Conservation (phyloP, 2,113 vertebrate species). For the Nothocercus julius region DNA sequence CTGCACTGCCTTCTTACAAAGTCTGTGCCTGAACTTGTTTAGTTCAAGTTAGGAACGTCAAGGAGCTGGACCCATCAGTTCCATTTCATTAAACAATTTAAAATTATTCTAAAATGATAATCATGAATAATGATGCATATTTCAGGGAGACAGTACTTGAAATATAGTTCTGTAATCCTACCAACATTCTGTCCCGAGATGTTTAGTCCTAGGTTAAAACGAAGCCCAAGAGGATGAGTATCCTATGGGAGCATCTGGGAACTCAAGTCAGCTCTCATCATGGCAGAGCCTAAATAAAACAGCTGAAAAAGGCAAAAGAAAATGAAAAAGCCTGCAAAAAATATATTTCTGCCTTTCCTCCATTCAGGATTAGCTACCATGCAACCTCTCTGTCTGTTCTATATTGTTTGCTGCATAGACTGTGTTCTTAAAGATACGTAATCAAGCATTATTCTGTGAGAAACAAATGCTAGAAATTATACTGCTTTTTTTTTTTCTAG, state of each 20-base stretch:
- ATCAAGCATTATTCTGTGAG: constrained; percentile 18
- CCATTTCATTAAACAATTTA: neutral
- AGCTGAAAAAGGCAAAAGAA: neutral
- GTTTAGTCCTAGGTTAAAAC: neutral
- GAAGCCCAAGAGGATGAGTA: neutral
- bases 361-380: neutral
- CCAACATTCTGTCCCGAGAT: neutral
- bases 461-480: neutral
- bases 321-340: neutral
- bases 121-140: neutral
- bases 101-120: neutral
- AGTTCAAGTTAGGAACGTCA: neutral
- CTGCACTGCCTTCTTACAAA: neutral
- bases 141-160: neutral
- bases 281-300: neutral
- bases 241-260: neutral
- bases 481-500: neutral
- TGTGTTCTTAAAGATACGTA: constrained; percentile 10
- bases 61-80: neutral
- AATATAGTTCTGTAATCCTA: neutral
- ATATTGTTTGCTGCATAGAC: neutral
- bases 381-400: neutral
- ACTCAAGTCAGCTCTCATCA: neutral
- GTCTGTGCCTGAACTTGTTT: neutral
- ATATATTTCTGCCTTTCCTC: neutral